phyloP scores from a whole-genome alignment of 1,140 invertebrate species.

The Drosophila ananassae region DNA sequence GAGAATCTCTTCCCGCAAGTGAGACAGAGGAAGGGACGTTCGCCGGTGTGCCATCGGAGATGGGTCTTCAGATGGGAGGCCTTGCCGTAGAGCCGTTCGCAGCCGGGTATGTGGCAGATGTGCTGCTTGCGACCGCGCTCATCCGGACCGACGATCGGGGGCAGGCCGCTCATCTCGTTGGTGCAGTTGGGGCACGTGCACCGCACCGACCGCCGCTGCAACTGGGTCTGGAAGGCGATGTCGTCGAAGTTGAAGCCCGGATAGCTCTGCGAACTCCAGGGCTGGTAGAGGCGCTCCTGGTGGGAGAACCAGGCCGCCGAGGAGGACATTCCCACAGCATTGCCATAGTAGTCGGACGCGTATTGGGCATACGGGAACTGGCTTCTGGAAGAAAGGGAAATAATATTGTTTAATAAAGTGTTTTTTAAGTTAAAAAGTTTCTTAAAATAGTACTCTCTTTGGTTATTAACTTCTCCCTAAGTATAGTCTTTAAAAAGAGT shows the following conservation, averaged over 20 bases:
- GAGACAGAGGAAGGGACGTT: slow-evolving; percentile 90
- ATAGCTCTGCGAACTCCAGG: slow-evolving; percentile 79
- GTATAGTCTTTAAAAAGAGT: no score
- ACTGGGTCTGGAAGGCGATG: slow-evolving; percentile 79
- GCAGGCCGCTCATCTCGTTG: slow-evolving; percentile 87
- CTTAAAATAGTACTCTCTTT: no score
- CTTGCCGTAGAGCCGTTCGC: slow-evolving; percentile 95
- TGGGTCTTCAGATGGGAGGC: slow-evolving; percentile 96
- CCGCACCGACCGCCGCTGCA: slow-evolving; percentile 85
- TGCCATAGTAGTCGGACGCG: slow-evolving; percentile 79
- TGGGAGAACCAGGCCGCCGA: slow-evolving; percentile 78
- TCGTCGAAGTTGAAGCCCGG: slow-evolving; percentile 79
- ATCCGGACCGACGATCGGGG: slow-evolving; percentile 86
- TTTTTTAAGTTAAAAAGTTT: no score
- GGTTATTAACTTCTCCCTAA: no score
- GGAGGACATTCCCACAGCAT: slow-evolving; percentile 68
- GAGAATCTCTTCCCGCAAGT: slow-evolving; percentile 95
- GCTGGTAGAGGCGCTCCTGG: slow-evolving; percentile 77
- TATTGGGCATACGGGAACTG: slow-evolving; percentile 83
- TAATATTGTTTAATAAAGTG: not conserved
- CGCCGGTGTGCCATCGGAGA: slow-evolving; percentile 93
- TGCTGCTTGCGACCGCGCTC: slow-evolving; percentile 90
- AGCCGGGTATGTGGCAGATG: slow-evolving; percentile 95
- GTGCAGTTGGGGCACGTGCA: slow-evolving; percentile 90
- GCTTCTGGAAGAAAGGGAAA: slow-evolving; percentile 49